Conservation (phyloP, 2,888 invertebrate species). For the Drosophila prolongata region DNA sequence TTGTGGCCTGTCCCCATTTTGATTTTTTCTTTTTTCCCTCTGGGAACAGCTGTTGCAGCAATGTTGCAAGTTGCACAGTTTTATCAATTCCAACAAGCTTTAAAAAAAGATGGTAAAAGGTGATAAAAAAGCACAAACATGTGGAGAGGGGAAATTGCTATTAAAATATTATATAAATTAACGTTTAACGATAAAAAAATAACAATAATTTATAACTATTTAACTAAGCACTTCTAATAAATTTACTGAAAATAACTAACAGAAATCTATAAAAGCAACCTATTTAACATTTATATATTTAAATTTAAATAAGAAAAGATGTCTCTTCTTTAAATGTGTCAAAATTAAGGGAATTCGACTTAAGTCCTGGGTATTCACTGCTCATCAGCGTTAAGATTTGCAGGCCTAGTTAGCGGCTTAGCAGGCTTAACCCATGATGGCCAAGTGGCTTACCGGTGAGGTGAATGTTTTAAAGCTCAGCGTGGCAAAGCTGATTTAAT, state of each 20-base stretch:
- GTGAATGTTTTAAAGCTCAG: slow-evolving; percentile 51
- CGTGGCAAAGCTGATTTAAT: slow-evolving; percentile 64
- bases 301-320: not conserved
- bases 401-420: slow-evolving; percentile 25
- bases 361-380: slow-evolving; percentile 5
- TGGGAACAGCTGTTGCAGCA: slow-evolving; percentile 42
- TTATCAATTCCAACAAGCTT: slow-evolving; percentile 45
- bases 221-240: no score
- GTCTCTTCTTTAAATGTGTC: not conserved
- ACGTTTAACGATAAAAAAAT: no score
- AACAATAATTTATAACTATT: no score
- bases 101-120: slow-evolving; percentile 3
- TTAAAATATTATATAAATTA: no score
- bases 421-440: slow-evolving; percentile 20
- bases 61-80: slow-evolving; percentile 53
- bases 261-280: no score
- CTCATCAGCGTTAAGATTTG: slow-evolving; percentile 10
- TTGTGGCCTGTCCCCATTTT: slow-evolving; percentile 18
- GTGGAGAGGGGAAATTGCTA: no score
- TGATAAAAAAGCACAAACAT: not conserved
- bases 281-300: not conserved
- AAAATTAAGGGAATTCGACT: not conserved
- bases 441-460: slow-evolving; percentile 12
- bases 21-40: slow-evolving; percentile 11
- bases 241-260: no score